phyloP scores from a whole-genome alignment of 1,140 invertebrate genomes.

The Olivierus martensii region DNA sequence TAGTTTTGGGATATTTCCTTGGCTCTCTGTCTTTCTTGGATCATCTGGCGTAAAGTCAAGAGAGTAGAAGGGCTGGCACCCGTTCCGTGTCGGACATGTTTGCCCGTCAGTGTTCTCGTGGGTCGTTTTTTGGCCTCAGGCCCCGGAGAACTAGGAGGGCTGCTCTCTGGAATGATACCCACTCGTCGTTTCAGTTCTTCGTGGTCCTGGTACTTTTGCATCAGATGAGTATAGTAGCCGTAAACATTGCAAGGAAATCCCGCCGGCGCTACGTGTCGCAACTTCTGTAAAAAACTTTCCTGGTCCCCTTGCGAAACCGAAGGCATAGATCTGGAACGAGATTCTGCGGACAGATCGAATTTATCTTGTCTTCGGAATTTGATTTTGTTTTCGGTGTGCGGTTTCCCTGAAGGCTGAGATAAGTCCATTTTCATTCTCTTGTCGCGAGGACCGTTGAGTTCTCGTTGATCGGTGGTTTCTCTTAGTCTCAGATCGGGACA shows the following conservation, averaged over 20 bases:
- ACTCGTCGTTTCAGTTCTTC: neutral
- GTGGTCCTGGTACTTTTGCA: conserved; percentile 8
- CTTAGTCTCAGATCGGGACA: too few relatives aligned
- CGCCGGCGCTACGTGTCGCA: neutral
- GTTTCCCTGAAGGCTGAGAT: too few relatives aligned
- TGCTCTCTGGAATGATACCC: too few relatives aligned
- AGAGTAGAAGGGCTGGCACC: conserved; percentile 35
- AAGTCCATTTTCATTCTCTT: too few relatives aligned
- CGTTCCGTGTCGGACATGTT: conserved; percentile 36
- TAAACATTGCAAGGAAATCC: conserved; percentile 13
- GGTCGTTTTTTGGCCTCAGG: conserved; percentile 27
- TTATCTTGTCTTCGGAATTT: too few relatives aligned
- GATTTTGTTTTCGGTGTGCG: too few relatives aligned
- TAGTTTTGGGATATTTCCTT: conserved; percentile 14
- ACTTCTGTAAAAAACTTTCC: too few relatives aligned
- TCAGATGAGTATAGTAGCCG: conserved; percentile 16
- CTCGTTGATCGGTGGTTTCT: too few relatives aligned
- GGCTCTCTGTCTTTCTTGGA: conserved; percentile 32
- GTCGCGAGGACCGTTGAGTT: too few relatives aligned
- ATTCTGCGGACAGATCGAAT: too few relatives aligned
- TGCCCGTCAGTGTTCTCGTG: conserved; percentile 32
- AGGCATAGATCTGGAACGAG: too few relatives aligned
- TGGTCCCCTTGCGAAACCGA: too few relatives aligned
- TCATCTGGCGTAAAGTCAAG: conserved; percentile 32
- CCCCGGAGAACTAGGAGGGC: conserved; percentile 1